Evolutionary conservation across 2,888 invertebrate species (phyloP), one percentile per base, ranked within the genome.

Genomic region (Nemoura dubitans): DNA sequence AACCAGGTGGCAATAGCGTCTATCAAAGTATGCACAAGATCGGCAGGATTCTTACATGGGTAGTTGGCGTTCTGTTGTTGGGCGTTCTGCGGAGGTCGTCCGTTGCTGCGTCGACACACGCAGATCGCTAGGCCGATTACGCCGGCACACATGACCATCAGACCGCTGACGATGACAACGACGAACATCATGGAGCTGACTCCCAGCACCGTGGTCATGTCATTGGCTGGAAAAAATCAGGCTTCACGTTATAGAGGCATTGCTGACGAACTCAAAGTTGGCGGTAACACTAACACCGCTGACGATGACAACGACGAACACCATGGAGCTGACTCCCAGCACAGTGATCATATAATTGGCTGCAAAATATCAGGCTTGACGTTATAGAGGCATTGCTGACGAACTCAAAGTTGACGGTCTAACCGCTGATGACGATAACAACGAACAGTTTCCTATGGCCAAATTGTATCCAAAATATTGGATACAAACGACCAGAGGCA

Each of bases 101-200:
- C 84, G 27, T 84, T 91, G 87, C 94, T 94, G 89, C 95, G 94
- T 88, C 96, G 94, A 92, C 96, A 97, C 90, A 96, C 93, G 92
- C 96, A 97, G 91, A 95, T 93, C 88, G 95, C 95, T 87, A 95
- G 93, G 89, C 94, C 95, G 87, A 95, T 94, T 89, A 95, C 94
- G 90, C 94, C 93, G 87, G 95, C 94, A 89, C 95, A 93, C 90
- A 95, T 92, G 89, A 95, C 93, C 90, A 97, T 92, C 90, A 95
- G 92, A 88, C 94, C 93, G 90, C 95, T 94, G 88, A 96, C 95
- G 86, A 95, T 94, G 89, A 95, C 94, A 88, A 95, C 93, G 89
- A 95, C 95, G 91, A 97, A 95, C 95, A 96, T 95, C 89, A 96
- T 95, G 91, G 95, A 93, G 90, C 95, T 95, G 90, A 96, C 92